phyloP scores from a whole-genome alignment of 2,113 vertebrate genomes.

The Eurypyga helias region DNA sequence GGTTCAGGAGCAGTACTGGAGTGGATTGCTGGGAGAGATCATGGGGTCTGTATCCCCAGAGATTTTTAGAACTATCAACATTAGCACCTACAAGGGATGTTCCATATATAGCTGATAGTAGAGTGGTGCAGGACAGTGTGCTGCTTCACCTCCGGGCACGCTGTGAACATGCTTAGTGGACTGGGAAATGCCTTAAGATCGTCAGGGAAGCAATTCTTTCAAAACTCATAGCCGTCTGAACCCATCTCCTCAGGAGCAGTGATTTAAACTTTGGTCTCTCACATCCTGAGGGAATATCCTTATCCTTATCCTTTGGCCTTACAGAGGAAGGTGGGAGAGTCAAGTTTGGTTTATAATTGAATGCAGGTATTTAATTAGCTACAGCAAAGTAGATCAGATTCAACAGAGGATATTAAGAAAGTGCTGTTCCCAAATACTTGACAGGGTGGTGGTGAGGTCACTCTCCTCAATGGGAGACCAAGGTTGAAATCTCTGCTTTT shows the following conservation, averaged over 20 bases:
- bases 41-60: neutral
- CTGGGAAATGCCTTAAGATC: neutral
- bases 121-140: neutral
- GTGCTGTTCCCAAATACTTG: neutral
- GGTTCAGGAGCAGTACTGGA: neutral
- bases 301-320: neutral
- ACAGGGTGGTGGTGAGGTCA: neutral
- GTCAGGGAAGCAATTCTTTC: neutral
- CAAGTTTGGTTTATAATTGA: neutral
- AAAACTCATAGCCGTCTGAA: neutral
- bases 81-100: neutral
- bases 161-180: neutral
- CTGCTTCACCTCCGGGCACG: neutral
- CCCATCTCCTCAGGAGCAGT: neutral
- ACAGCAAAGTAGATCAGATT: neutral
- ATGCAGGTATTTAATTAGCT: slow-evolving; percentile 22
- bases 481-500: neutral
- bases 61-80: neutral
- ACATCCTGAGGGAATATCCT: neutral
- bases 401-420: neutral
- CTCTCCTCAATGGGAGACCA: neutral
- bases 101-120: neutral
- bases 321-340: neutral
- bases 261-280: neutral
- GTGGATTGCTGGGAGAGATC: neutral